These are phyloP conservation scores for Amyelois transitella DNA, from an alignment of 1,140 invertebrate genomes.

Conservation along the genomic window DNA sequence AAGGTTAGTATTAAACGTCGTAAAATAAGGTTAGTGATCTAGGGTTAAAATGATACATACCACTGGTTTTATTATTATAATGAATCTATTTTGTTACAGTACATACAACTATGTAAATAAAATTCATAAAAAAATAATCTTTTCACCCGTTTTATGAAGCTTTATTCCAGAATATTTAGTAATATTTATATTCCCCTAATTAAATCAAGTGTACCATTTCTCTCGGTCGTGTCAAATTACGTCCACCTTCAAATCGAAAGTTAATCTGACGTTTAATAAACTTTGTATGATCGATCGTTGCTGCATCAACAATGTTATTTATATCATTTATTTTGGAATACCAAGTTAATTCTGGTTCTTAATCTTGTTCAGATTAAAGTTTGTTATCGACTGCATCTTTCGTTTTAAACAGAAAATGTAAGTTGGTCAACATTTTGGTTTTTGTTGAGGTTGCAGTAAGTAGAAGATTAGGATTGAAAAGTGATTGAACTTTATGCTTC, in stretches of 20 bases:
- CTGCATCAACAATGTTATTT: conserved; percentile 19
- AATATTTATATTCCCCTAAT: neutral
- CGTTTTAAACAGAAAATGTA: conserved; percentile 1
- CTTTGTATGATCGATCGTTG: conserved; percentile 49
- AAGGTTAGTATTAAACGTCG: too few relatives aligned
- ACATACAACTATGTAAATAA: too few relatives aligned
- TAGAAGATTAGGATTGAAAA: conserved; percentile 26
- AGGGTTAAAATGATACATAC: too few relatives aligned
- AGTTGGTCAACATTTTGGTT: conserved; percentile 22
- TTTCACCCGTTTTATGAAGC: too few relatives aligned
- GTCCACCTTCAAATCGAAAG: conserved; percentile 38
- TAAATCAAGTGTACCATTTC: neutral
- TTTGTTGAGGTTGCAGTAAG: conserved; percentile 39
- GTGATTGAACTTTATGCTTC: conserved; percentile 54
- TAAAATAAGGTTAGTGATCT: too few relatives aligned
- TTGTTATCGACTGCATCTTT: conserved; percentile 6
- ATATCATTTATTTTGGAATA: conserved; percentile 8
- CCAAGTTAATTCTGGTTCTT: conserved; percentile 11
- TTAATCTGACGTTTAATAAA: conserved; percentile 56
- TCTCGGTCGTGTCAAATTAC: conserved; percentile 41
- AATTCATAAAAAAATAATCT: too few relatives aligned
- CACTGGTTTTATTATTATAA: too few relatives aligned
- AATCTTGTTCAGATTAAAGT: conserved; percentile 16
- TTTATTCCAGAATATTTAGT: too few relatives aligned
- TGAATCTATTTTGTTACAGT: too few relatives aligned